Base-by-base conservation (phyloP, 1,140 invertebrate genomes). In the Megathymus violae region DNA sequence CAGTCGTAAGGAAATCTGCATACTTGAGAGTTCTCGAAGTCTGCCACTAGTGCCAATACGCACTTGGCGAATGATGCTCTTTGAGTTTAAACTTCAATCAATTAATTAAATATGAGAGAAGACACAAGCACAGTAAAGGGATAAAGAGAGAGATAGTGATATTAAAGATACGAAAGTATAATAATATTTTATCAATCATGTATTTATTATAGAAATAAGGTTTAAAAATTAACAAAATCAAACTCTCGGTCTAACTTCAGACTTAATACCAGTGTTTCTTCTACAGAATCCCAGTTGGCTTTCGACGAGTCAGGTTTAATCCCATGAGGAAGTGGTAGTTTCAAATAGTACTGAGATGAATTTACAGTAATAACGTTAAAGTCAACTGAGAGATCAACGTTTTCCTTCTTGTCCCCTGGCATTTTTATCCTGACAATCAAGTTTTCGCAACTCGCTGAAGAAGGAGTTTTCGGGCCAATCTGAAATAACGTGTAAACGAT, bases 361-460 rank as follows among this genome's bases (percentile, higher is more conserved):
- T 74, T 76, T 2, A 94, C 67, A 31, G 96, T 94, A 3, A 98
- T 76, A 64, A 93, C 93, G n/a, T 92, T 92, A 10, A 93, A 92
- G 64, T 95, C 94, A 0, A 98, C 93, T 63, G 94, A 93, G 1
- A 98, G 87, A 61, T 96, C 94, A 44, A 93, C 89, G 60, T 92
- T 91, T 40, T 93, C 91, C 74, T 94, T 93, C 56, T 92, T 92
- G 81, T 97, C 96, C 10, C 93, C 94, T 0, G 96, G 95, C 79
- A 98, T 85, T 66, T 94, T 90, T 4, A 98, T 93, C 51, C 93
- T 93, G 0, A 98, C 86, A 1, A 97, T 92, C 80, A 98, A 93
- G 83, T 96, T 95, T 81, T 98, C 97, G 82, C 97, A 98, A 78
- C 97, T 97, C 0, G 96, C 92, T 0, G 96, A 95, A 0, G 94